Evolutionary conservation across 2,888 invertebrate species (phyloP), one percentile per base, ranked within the genome.

Genomic region (Conus canariensis): DNA sequence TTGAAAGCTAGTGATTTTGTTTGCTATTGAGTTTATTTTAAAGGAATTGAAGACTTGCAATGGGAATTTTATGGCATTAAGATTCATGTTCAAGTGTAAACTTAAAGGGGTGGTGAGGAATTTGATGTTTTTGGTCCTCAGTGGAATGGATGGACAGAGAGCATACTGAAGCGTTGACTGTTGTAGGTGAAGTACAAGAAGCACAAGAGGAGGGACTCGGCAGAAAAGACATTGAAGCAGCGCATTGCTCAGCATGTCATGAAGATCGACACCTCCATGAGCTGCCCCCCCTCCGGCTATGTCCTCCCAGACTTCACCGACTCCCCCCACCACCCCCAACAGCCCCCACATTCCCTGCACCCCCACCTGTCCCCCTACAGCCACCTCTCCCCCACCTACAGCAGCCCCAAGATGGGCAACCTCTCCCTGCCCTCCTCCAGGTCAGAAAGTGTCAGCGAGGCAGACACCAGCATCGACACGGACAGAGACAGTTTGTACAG

Each of bases 131-230:
- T 45, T 45, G 45, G 45, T 45, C 45, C 45, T 45, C 45, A 45
- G 45, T 45, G 4, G 45, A 45, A 45, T 45, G 4, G 45, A 45
- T 45, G 45, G 45, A 45, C 45, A 45, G 45, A 45, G 2, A 45
- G 45, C 45, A 45, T 45, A 45, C 45, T 45, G 45, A 45, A 45
- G 45, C 45, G 45, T 45, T 45, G 45, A 45, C 45, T 45, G 45
- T 9, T 67, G 7, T 91, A 97, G 97, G 99, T 99, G 88, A 99
- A 99, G 97, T 99, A 99, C 97, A 99, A 99, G 97, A 99, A 99
- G 97, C 98, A 94, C 90, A 99, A 97, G 98, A 98, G 97, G 98
- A 98, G 96, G 97, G 93, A 97, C 94, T 97, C 92, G 19, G 91
- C 91, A 5, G 91, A 90, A 5, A 92, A 93, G 25, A 67, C 93